Base-by-base conservation (phyloP, 2,113 vertebrate species). In the Axis porcinus region DNA sequence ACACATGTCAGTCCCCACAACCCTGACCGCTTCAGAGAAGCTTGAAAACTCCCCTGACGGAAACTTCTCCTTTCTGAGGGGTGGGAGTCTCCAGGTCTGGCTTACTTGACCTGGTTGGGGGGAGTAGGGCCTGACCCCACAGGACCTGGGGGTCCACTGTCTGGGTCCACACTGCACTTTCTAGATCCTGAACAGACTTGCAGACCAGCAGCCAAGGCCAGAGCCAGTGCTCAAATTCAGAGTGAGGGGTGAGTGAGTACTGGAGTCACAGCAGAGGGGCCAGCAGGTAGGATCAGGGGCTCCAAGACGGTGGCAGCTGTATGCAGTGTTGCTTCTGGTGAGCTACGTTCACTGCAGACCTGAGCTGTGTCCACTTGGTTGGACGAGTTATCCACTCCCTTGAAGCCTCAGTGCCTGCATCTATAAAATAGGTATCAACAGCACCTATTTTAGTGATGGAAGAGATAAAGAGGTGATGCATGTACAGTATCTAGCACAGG, bases 401-500 rank as follows among this genome's bases (percentile, higher is more conserved):
- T 16, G 23, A 58, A 92, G 30, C 27, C 74, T 82, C 21, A 0
- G 47, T 15, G 25, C 45, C 70, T 33, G 9, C 15, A 33, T n/a
- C 40, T 57, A 23, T 28, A 74, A 86, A 57, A 30, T 55, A 54
- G 76, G 27, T 19, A 16, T 21, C 50, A 36, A n/a, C 2, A 64
- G 54, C 4, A 6, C 10, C 62, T 47, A 3, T 64, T 13, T 40
- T 36, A 45, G 62, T 9, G 14, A 3, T 2, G 62, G 25, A 8
- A 60, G 57, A 54, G 47, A 40, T 21, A 7, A n/a, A 76, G 54
- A n/a, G 33, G 11, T 2, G 3, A 36, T 7, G 33, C 83, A 2
- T 0, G 5, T 8, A 19, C 21, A 62, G 43, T 13, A 7, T 40
- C 78, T 4, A 21, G 45, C 36, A 2, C 12, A 0, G 7, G 15